Conservation (phyloP, 2,888 invertebrate genomes). For the Cryptocheilus praepositus region DNA sequence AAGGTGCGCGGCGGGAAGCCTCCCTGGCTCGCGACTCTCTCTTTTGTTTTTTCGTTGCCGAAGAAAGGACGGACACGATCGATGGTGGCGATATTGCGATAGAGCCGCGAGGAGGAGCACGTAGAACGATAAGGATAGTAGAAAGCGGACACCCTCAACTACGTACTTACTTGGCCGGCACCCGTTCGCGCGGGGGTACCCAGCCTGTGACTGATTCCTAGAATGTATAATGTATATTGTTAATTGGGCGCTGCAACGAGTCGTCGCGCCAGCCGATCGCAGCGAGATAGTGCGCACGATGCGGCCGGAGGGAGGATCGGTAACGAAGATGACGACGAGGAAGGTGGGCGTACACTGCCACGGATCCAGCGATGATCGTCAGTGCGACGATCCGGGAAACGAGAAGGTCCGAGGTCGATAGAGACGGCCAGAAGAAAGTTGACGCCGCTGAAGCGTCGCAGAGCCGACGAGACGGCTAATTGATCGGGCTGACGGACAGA, state of each 20-base stretch:
- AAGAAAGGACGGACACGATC: conserved; percentile 28
- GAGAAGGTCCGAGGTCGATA: conserved; percentile 6
- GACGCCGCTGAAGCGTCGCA: not conserved
- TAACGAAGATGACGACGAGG: not conserved
- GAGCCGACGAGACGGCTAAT: not conserved
- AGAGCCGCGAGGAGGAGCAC: conserved; percentile 25
- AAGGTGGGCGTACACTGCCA: no score
- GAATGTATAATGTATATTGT: conserved; percentile 67
- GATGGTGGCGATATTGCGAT: conserved; percentile 35
- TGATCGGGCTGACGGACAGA: not conserved
- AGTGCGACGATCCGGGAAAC: not conserved
- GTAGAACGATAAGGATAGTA: conserved; percentile 21
- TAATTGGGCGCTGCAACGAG: conserved; percentile 20
- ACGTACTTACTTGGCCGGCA: conserved; percentile 72
- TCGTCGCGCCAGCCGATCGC: not conserved
- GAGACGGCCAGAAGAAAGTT: conserved; percentile 3
- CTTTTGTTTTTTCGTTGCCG: conserved; percentile 20
- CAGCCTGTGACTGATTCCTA: conserved; percentile 72
- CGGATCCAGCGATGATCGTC: not conserved
- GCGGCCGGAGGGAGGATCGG: not conserved
- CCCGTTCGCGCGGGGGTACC: conserved; percentile 42
- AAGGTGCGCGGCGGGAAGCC: conserved; percentile 33
- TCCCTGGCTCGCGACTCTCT: conserved; percentile 15
- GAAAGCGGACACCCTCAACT: conserved; percentile 58
- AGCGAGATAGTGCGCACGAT: not conserved